These are phyloP conservation scores for Drosophila parthenogenetica DNA, from an alignment of 2,888 invertebrate species.

Conservation along the genomic window DNA sequence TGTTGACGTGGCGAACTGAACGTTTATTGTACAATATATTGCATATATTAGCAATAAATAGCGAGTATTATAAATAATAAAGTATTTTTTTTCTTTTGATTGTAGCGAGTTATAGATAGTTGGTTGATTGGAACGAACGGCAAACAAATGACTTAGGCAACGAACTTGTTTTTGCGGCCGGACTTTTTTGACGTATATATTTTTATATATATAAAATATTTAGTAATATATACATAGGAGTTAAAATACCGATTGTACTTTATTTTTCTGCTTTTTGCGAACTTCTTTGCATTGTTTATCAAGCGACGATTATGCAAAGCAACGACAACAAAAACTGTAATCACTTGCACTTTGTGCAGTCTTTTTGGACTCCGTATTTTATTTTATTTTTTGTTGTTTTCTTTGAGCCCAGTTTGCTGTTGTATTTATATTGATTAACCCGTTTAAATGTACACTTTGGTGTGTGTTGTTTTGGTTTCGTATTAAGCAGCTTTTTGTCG, in stretches of 20 bases:
- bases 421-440: slow-evolving; percentile 69
- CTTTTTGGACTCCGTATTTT: slow-evolving; percentile 5
- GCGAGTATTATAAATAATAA: slow-evolving; percentile 56
- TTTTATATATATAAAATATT: slow-evolving; percentile 14
- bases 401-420: slow-evolving; percentile 20
- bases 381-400: no score
- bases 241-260: slow-evolving; percentile 59
- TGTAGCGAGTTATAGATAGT: slow-evolving; percentile 47
- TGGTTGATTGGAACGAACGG: slow-evolving; percentile 32
- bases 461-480: slow-evolving; percentile 25
- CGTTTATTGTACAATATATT: slow-evolving; percentile 38
- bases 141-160: slow-evolving; percentile 76
- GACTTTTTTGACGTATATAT: slow-evolving; percentile 26
- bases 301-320: slow-evolving; percentile 50
- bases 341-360: slow-evolving; percentile 60
- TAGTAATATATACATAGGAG: slow-evolving; percentile 30
- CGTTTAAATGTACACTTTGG: slow-evolving; percentile 64
- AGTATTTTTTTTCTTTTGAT: slow-evolving; percentile 3
- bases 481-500: slow-evolving; percentile 35
- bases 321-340: slow-evolving; percentile 32
- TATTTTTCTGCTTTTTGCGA: slow-evolving; percentile 72
- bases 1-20: slow-evolving; percentile 59
- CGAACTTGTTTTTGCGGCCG: slow-evolving; percentile 68
- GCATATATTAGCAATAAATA: slow-evolving; percentile 64
- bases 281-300: slow-evolving; percentile 69